Evolutionary conservation across 1,140 invertebrate genomes (phyloP).

Genomic region (Bombus superbus): DNA sequence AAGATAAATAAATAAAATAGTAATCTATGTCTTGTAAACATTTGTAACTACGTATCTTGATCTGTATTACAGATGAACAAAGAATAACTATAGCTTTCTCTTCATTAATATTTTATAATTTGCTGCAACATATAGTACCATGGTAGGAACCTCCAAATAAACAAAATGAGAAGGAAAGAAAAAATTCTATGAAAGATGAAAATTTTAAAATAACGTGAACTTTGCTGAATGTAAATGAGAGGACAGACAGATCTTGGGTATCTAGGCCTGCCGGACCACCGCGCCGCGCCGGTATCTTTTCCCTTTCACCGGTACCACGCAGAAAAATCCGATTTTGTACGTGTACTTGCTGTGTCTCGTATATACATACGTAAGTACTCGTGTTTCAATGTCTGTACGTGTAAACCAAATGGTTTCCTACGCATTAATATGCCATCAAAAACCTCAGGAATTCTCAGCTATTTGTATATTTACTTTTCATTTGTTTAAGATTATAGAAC

Average conservation of each 20-base stretch:
- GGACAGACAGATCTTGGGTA: constrained; percentile 56
- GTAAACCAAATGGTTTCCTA: neutral
- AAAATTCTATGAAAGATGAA: neutral
- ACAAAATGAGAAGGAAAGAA: neutral
- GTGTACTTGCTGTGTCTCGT: neutral
- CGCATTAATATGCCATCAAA: neutral
- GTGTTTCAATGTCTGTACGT: neutral
- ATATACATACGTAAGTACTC: too few relatives aligned
- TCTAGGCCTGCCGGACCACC: constrained; percentile 59
- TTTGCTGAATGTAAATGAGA: constrained; percentile 30
- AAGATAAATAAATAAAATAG: too few relatives aligned
- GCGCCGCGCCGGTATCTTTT: constrained; percentile 58
- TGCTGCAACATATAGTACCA: neutral
- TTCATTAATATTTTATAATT: neutral
- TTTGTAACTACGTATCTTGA: neutral
- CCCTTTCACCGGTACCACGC: constrained; percentile 70
- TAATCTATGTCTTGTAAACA: neutral
- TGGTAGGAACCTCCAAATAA: neutral
- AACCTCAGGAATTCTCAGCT: neutral
- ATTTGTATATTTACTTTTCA: neutral
- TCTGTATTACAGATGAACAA: neutral
- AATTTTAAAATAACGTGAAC: neutral
- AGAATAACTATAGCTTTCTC: neutral
- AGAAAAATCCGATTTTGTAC: constrained; percentile 66
- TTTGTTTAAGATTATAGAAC: neutral